Conservation (phyloP, 2,797 vertebrate genomes). For the Luscinia luscinia region DNA sequence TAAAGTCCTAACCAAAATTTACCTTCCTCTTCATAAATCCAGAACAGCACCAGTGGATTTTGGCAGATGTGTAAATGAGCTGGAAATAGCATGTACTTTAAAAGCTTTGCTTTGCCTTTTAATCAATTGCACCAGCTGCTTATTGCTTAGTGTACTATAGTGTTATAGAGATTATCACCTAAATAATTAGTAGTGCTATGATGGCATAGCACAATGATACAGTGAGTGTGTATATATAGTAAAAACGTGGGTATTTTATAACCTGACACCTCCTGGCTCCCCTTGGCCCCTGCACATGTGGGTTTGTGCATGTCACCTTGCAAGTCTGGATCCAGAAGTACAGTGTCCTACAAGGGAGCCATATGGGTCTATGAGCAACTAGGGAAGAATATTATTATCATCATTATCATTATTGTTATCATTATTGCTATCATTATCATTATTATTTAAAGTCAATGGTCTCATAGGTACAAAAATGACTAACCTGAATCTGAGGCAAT, state of each 20-base stretch:
- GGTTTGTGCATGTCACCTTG: constrained; percentile 1
- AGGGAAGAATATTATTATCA: background rate
- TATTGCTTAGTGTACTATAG: background rate
- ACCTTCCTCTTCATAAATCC: background rate
- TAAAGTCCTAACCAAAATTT: background rate
- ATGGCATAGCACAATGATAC: constrained; percentile 6
- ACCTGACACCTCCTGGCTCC: background rate
- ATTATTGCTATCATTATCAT: background rate
- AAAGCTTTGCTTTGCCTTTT: constrained; percentile 55
- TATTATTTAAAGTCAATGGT: background rate
- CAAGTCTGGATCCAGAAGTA: background rate
- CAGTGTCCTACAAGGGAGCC: background rate
- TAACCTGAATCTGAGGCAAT: background rate
- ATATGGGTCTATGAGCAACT: background rate
- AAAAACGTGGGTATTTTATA: constrained; percentile 41
- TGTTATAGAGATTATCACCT: constrained; percentile 42
- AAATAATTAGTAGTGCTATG: constrained; percentile 47
- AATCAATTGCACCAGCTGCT: constrained; percentile 33
- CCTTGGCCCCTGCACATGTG: background rate
- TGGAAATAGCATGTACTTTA: constrained; percentile 43
- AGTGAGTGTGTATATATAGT: constrained; percentile 48
- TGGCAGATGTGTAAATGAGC: constrained; percentile 42
- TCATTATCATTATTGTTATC: background rate
- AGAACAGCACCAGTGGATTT: background rate
- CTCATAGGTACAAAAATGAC: background rate